Evolutionary conservation across 2,888 invertebrate genomes (phyloP).

Genomic region (Lingula anatina): DNA sequence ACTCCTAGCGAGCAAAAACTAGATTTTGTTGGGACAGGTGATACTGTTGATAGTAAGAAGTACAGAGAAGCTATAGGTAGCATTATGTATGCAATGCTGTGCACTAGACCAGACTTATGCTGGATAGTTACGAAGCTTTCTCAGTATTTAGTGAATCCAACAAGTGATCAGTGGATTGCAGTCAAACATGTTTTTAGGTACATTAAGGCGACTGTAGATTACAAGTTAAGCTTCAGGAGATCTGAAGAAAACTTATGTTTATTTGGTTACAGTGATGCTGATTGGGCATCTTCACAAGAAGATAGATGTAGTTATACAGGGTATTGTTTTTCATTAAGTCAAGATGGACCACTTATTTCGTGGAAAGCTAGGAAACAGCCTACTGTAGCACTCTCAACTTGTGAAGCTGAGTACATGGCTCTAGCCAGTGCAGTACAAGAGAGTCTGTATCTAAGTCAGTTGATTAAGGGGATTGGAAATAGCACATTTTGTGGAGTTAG

Average conservation of each 20-base stretch:
- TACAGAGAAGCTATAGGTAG: slow-evolving; percentile 5
- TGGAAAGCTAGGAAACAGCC: slow-evolving; percentile 13
- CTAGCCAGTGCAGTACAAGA: slow-evolving; percentile 15
- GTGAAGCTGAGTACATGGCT: slow-evolving; percentile 23
- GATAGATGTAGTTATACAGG: slow-evolving; percentile 8
- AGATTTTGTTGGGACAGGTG: neutral
- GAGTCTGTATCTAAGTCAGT: slow-evolving; percentile 1
- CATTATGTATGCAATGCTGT: slow-evolving; percentile 8
- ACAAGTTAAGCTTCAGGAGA: slow-evolving; percentile 1
- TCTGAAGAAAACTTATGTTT: neutral
- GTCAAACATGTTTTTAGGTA: slow-evolving; percentile 4
- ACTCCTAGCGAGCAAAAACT: slow-evolving; percentile 6
- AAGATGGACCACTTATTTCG: slow-evolving; percentile 7
- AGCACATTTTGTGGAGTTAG: neutral
- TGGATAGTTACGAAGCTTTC: slow-evolving; percentile 8
- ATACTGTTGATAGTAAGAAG: neutral
- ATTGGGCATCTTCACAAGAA: slow-evolving; percentile 4
- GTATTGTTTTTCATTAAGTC: slow-evolving; percentile 6
- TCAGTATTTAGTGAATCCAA: slow-evolving; percentile 9
- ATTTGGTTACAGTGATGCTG: slow-evolving; percentile 5
- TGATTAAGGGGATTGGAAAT: neutral
- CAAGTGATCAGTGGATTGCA: neutral
- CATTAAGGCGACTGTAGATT: slow-evolving; percentile 2
- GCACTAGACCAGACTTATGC: slow-evolving; percentile 9
- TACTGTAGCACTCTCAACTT: slow-evolving; percentile 15